Percentiles rank a stretch among this genome's conserved stretches.
Conservation (phyloP, 2,113 vertebrate genomes). For the Ictalurus punctatus region DNA sequence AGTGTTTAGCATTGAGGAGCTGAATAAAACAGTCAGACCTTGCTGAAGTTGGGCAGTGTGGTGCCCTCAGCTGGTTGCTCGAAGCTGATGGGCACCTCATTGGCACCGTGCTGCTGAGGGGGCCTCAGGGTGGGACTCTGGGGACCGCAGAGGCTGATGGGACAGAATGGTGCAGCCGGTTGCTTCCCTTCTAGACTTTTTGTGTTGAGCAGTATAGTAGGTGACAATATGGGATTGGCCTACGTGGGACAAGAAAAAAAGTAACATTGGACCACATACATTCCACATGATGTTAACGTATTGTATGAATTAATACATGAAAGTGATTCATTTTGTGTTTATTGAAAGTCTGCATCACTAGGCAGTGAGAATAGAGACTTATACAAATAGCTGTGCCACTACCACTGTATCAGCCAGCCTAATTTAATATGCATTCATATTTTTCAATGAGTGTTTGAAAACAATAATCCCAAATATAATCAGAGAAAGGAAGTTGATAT, state of each 20-base stretch:
- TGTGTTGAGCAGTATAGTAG: slow-evolving; percentile 66
- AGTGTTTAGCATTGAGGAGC: neutral
- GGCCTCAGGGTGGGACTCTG: slow-evolving; percentile 48
- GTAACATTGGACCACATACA: neutral
- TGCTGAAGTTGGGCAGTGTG: slow-evolving; percentile 70
- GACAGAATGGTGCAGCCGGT: slow-evolving; percentile 54
- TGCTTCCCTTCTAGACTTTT: slow-evolving; percentile 69
- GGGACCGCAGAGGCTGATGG: slow-evolving; percentile 38
- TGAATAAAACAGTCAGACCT: slow-evolving; percentile 60
- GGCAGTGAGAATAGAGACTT: neutral
- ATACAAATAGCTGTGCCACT: neutral
- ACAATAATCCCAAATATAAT: neutral
- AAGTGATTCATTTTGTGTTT: neutral
- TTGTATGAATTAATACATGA: neutral
- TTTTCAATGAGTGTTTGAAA: neutral
- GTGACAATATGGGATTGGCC: slow-evolving; percentile 75
- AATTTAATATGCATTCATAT: neutral
- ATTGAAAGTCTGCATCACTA: neutral
- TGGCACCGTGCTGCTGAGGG: slow-evolving; percentile 58
- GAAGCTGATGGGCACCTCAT: slow-evolving; percentile 70
- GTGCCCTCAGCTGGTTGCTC: slow-evolving; percentile 65
- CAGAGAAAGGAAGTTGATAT: neutral
- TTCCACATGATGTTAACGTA: neutral
- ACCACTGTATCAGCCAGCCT: neutral
- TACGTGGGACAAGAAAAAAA: slow-evolving; percentile 48